Evolutionary conservation across 2,113 vertebrate genomes (phyloP).

Genomic region (Pitta sordida): DNA sequence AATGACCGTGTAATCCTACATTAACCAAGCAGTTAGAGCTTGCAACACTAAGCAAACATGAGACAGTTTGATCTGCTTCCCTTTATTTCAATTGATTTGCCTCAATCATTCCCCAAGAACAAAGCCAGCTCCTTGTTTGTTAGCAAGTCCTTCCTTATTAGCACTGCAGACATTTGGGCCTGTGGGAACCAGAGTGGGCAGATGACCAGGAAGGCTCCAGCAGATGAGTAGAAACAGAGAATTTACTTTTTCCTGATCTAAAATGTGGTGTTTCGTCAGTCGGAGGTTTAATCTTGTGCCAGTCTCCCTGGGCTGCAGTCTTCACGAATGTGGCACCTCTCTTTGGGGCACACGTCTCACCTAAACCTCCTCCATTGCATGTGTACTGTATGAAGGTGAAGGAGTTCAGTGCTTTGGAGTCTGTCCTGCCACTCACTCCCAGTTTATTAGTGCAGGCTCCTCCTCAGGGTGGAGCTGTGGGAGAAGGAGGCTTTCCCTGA

Average conservation of each 20-base stretch:
- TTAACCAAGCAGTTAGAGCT: background rate
- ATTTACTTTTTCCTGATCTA: background rate
- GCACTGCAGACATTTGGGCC: background rate
- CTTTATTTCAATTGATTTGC: slow-evolving; percentile 16
- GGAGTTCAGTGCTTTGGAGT: background rate
- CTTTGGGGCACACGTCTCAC: background rate
- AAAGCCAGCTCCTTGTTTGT: background rate
- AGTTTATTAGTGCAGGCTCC: background rate
- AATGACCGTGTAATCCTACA: background rate
- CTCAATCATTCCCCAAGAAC: background rate
- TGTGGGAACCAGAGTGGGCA: background rate
- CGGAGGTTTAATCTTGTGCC: background rate
- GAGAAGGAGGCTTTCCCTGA: background rate
- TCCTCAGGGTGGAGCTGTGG: background rate
- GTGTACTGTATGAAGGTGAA: background rate
- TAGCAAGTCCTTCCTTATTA: background rate
- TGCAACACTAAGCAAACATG: background rate
- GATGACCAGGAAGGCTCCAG: background rate
- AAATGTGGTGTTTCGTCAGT: background rate
- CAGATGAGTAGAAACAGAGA: background rate
- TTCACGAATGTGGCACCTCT: background rate
- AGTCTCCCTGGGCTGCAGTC: background rate
- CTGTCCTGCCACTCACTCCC: background rate
- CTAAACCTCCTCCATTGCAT: background rate
- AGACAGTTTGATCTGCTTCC: background rate